phyloP scores from a whole-genome alignment of 2,113 vertebrate species.

The Tylochromis polylepis region DNA sequence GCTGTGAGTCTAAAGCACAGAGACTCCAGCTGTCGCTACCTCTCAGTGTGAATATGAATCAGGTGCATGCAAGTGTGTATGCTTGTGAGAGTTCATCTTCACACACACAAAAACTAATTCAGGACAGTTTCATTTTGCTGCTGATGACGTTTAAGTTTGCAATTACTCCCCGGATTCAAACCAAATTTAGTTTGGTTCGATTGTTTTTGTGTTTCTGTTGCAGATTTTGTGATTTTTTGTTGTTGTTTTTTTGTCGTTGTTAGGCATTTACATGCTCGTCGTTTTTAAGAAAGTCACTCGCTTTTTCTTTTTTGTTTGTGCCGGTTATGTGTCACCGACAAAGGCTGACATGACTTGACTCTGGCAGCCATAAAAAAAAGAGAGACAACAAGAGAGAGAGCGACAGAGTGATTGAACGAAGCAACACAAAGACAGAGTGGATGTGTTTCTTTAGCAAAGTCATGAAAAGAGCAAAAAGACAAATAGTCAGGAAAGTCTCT shows the following conservation, averaged over 20 bases:
- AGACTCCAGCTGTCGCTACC: constrained; percentile 44
- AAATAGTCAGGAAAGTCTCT: neutral
- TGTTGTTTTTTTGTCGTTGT: accelerated
- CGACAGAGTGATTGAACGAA: neutral
- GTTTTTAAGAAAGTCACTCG: neutral
- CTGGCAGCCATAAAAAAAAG: neutral
- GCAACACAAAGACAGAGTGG: neutral
- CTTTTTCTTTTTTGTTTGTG: neutral
- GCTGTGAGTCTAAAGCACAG: constrained; percentile 36
- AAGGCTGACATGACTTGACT: neutral
- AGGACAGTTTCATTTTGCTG: neutral
- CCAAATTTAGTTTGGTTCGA: neutral
- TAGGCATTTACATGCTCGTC: neutral
- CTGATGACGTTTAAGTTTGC: neutral
- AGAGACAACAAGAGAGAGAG: neutral
- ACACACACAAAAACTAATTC: neutral
- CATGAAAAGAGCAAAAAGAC: neutral
- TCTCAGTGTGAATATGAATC: constrained; percentile 40
- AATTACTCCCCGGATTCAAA: neutral
- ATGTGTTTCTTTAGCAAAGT: neutral
- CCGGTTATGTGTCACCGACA: neutral
- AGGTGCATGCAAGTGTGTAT: neutral
- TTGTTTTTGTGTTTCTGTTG: neutral
- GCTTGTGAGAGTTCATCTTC: neutral
- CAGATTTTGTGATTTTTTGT: neutral